Evolutionary conservation across 2,113 vertebrate genomes (phyloP), one percentile per base, ranked within the genome.

Genomic region (Paraplagusia blochii): DNA sequence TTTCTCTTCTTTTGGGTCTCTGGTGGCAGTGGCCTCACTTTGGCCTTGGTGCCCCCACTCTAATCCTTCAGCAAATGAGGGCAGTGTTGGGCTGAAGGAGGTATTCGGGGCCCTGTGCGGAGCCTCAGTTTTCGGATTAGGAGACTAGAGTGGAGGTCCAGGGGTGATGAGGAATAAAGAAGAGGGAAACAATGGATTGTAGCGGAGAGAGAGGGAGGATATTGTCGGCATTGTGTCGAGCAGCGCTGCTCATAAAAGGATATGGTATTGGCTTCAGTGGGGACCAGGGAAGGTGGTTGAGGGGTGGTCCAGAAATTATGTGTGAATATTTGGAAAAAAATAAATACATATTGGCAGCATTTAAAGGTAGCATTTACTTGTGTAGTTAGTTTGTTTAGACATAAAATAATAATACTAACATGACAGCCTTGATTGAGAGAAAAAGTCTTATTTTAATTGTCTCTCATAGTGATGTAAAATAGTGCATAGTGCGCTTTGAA

Each of bases 61-160:
- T 88, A 88, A 88, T 88, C 83, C 87, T 80, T 73, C 22, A 81
- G 81, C 83, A 88, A 88, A 88, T 85, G 82, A 87, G 85, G 83
- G 64, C 69, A 80, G 68, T 71, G 57, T 71, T 58, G 66, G 72
- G 68, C 69, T 74, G 71, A 76, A 68, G 63, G 74, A 77, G 72
- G 51, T 51, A 69, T 76, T 73, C 67, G 63, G 81, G 66, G 79
- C 69, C 75, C 73, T 72, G 55, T 18, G 39, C 72, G 48, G 50
- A 47, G 63, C 72, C 77, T 72, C 65, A 68, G 78, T 81, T 79
- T 80, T 65, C 68, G 85, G 81, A 85, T 87, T 87, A 83, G 68
- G 80, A 70, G 66, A 78, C 45, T 69, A 58, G 66, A 76, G 70
- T 15, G 58, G 74, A 82, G 77, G 82, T 82, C 75, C 46, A 8